Percentiles rank a stretch among this genome's conserved stretches.
phyloP scores from a whole-genome alignment of 2,888 invertebrate genomes.

The Elysia crispata region DNA sequence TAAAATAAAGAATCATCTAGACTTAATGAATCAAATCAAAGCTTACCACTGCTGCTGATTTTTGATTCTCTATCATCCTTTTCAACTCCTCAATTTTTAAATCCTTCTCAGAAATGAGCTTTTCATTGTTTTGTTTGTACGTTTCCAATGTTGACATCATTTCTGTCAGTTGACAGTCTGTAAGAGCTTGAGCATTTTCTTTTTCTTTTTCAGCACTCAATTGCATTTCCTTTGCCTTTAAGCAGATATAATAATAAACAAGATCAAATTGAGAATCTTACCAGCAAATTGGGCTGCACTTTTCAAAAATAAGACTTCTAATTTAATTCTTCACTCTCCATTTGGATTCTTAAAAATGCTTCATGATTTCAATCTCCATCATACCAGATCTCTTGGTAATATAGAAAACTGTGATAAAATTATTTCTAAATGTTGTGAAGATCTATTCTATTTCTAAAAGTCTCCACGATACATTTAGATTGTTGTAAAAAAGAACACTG shows the following conservation, averaged over 20 bases:
- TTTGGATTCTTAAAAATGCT: too few relatives aligned
- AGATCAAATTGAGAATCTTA: not conserved
- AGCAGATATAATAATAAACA: not conserved
- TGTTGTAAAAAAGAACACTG: too few relatives aligned
- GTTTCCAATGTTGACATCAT: constrained; percentile 71
- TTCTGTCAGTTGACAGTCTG: constrained; percentile 66
- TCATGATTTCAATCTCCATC: too few relatives aligned
- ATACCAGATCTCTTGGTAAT: too few relatives aligned
- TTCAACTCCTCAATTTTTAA: constrained; percentile 54
- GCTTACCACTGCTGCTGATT: constrained; percentile 21
- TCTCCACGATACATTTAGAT: too few relatives aligned
- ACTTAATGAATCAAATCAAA: not conserved
- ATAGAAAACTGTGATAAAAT: too few relatives aligned
- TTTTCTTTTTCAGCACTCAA: constrained; percentile 59
- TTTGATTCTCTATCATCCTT: constrained; percentile 9
- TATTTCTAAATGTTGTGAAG: too few relatives aligned
- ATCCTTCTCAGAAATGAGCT: constrained; percentile 63
- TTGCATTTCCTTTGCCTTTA: constrained; percentile 49
- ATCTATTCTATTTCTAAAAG: too few relatives aligned
- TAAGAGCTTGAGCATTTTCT: constrained; percentile 56
- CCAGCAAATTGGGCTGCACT: too few relatives aligned
- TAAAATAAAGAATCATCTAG: too few relatives aligned
- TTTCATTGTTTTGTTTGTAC: constrained; percentile 68
- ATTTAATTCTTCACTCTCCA: too few relatives aligned
- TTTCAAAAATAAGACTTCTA: too few relatives aligned